These are phyloP conservation scores for Cyanoderma ruficeps DNA, from an alignment of 2,113 vertebrate species.

Conservation along the genomic window DNA sequence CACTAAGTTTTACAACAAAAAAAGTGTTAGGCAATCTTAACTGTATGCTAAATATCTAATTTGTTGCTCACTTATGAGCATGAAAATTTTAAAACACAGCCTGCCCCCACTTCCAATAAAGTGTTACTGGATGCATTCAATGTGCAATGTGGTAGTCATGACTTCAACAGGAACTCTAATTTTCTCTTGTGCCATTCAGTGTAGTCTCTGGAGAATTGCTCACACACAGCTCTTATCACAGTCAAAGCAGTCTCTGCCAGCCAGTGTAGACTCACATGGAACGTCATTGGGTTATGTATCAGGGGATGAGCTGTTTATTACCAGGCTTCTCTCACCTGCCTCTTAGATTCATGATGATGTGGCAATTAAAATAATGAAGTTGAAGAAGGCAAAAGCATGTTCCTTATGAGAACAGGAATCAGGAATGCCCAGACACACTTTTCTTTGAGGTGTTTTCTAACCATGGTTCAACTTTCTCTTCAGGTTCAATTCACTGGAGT, in stretches of 20 bases:
- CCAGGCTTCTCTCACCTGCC: background rate
- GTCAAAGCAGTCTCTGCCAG: background rate
- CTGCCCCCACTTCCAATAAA: background rate
- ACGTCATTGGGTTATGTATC: background rate
- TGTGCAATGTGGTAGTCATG: background rate
- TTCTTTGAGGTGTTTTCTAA: background rate
- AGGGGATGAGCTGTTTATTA: background rate
- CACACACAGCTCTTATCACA: background rate
- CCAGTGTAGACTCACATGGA: background rate
- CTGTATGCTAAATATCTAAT: background rate
- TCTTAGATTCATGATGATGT: background rate
- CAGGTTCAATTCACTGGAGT: background rate
- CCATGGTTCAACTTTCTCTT: background rate
- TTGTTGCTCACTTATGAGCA: background rate
- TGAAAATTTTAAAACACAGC: background rate
- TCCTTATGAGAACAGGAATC: background rate
- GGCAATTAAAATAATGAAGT: too few species aligned
- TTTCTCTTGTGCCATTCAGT: background rate
- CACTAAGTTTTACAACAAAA: background rate
- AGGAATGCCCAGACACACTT: background rate
- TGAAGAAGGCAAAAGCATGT: background rate
- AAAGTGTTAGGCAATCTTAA: background rate
- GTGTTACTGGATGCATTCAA: background rate
- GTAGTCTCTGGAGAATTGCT: background rate
- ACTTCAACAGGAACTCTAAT: background rate